Base-by-base conservation (phyloP, 2,113 vertebrate species). In the Varanus salvator region DNA sequence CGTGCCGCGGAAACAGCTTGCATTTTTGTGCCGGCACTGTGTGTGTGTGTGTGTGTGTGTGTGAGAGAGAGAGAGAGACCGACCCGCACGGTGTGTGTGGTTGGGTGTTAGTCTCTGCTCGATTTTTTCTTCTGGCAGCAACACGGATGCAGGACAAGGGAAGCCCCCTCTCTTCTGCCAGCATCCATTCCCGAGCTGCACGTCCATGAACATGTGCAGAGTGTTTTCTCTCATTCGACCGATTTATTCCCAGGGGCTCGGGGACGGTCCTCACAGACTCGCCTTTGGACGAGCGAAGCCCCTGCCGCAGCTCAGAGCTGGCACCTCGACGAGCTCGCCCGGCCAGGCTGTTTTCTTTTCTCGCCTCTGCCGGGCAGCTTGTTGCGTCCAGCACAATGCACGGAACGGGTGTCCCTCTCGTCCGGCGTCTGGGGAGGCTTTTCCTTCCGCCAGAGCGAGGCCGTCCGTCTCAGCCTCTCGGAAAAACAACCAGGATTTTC, bases 321-420 rank as follows among this genome's bases (percentile, higher is more conserved):
- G 52, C 84, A 87, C 23, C 34, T 3, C 84, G 34, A 81, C 3
- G 23, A 57, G 44, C 44, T 21, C 5, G 5, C 14, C 0, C 80
- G 0, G 72, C 86, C 31, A 75, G 50, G 2, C 0, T 0, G 1
- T 83, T 75, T n/a, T 12, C 23, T 34, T 60, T 52, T 57, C 90
- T 60, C 0, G 0, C 48, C 19, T 84, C 87, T 21, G 17, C 71
- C 90, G n/a, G 71, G 29, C 0, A 0, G 44, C 29, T 50, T 34
- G n/a, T 27, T 89, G 72, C 52, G 74, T 52, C 68, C 48, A 83
- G 52, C 23, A 44, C 52, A 75, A 84, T n/a, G 29, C 34, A 54
- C 14, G 76, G 72, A 54, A 34, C 31, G 81, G 69, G 82, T 8
- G 21, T 34, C 17, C 7, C 69, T 44, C 48, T 25, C 8, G 19